These are phyloP conservation scores for Mesocentrotus franciscanus DNA, from an alignment of 53 echinoderm and acorn worm genomes.

Conservation along the genomic window DNA sequence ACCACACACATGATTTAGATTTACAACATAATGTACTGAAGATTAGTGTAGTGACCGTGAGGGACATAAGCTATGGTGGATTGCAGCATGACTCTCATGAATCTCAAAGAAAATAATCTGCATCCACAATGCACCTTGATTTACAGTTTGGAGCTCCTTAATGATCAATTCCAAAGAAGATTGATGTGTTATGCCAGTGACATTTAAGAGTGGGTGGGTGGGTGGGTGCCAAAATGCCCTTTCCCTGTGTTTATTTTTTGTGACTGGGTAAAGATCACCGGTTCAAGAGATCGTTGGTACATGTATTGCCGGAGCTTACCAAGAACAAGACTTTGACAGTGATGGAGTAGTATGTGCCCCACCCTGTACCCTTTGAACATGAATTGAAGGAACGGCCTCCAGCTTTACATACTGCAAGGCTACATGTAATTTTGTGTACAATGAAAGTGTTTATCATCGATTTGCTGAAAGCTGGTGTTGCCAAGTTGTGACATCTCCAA, in stretches of 20 bases:
- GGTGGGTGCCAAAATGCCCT: neutral
- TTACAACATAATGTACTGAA: too few species aligned
- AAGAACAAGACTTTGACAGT: neutral
- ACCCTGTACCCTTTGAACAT: neutral
- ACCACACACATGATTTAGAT: too few species aligned
- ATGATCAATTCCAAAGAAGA: conserved; percentile 17
- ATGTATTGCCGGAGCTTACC: neutral
- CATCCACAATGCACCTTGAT: neutral
- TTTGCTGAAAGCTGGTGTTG: conserved; percentile 2
- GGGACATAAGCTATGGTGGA: neutral
- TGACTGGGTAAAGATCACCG: conserved; percentile 12
- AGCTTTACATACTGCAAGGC: neutral
- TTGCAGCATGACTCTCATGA: neutral
- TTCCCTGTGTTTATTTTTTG: conserved; percentile 29
- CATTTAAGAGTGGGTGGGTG: conserved; percentile 16
- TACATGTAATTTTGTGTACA: neutral
- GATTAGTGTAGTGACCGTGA: neutral
- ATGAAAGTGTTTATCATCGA: neutral
- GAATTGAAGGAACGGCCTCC: neutral
- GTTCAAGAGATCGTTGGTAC: neutral
- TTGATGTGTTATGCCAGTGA: conserved; percentile 17
- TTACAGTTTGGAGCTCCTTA: conserved; percentile 22
- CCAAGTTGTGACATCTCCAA: neutral
- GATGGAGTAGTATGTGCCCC: conserved; percentile 3
- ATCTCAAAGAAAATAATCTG: conserved; percentile 36